Evolutionary conservation across 1,140 invertebrate species (phyloP).

Genomic region (Pinna nobilis): DNA sequence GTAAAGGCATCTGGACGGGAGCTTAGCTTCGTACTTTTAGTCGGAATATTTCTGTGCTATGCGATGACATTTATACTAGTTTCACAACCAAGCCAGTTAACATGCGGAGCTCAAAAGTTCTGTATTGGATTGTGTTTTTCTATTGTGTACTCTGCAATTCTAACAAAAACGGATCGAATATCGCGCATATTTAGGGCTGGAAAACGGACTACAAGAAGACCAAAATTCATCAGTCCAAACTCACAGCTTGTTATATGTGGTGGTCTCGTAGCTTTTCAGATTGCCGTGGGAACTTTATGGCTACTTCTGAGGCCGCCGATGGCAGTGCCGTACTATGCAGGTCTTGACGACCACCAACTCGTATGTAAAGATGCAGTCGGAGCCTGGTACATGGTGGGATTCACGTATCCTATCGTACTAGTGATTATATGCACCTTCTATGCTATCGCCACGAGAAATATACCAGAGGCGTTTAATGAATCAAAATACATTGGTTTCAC

Average conservation of each 20-base stretch:
- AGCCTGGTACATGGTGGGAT: conserved; percentile 83
- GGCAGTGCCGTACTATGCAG: conserved; percentile 78
- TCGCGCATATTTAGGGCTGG: conserved; percentile 83
- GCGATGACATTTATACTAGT: conserved; percentile 71
- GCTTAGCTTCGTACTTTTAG: conserved; percentile 72
- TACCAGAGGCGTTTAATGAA: conserved; percentile 96
- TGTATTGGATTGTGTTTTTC: conserved; percentile 83
- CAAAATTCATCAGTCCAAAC: conserved; percentile 93
- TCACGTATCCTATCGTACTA: conserved; percentile 85
- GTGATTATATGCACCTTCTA: conserved; percentile 84
- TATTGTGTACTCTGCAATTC: conserved; percentile 84
- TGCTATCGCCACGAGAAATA: conserved; percentile 88
- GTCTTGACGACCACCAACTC: conserved; percentile 69
- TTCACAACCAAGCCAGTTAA: conserved; percentile 77
- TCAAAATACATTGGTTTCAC: conserved; percentile 96
- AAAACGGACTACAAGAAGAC: conserved; percentile 89
- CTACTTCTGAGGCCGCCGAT: conserved; percentile 80
- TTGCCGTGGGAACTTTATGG: conserved; percentile 76
- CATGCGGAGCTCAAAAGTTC: conserved; percentile 80
- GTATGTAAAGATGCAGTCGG: conserved; percentile 82
- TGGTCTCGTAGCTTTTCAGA: conserved; percentile 79
- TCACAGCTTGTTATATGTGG: conserved; percentile 94
- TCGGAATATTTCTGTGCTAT: conserved; percentile 73
- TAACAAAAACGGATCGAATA: conserved; percentile 87
- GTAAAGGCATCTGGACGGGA: conserved; percentile 74